Percentiles rank a stretch among this genome's conserved stretches.
These are phyloP conservation scores for Halichoeres trimaculatus DNA, from an alignment of 2,113 vertebrate genomes.

Conservation along the genomic window DNA sequence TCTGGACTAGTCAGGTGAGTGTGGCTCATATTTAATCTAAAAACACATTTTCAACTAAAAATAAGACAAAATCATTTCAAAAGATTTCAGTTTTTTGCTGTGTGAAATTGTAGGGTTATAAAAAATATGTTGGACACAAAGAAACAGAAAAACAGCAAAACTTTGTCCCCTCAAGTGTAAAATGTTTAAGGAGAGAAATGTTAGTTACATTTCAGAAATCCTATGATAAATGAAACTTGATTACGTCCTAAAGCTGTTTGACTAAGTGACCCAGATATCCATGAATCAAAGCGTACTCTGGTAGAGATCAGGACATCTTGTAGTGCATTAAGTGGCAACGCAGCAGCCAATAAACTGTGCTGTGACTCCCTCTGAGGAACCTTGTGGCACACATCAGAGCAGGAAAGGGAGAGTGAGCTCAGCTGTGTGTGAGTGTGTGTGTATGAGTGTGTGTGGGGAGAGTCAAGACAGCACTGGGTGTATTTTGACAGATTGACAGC, in stretches of 20 bases:
- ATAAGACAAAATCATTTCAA: too few species aligned
- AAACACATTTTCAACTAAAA: too few species aligned
- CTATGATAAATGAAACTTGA: not conserved
- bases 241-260: constrained; percentile 1
- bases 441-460: constrained; percentile 24
- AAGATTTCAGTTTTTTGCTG: too few species aligned
- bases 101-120: too few species aligned
- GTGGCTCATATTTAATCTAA: too few species aligned
- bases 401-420: constrained; percentile 1
- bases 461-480: constrained; percentile 42
- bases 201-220: not conserved
- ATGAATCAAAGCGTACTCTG: constrained; percentile 24
- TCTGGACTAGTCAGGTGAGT: too few species aligned
- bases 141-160: too few species aligned
- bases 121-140: too few species aligned
- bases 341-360: constrained; percentile 56
- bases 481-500: constrained; percentile 77
- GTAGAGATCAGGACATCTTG: constrained; percentile 28
- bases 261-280: constrained; percentile 37
- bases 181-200: too few species aligned
- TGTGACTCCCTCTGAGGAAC: constrained; percentile 57
- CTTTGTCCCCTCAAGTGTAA: too few species aligned
- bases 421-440: constrained; percentile 40
- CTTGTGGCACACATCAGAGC: constrained; percentile 63
- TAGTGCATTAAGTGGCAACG: constrained; percentile 50